These are phyloP conservation scores for Conops quadrifasciatus DNA, from an alignment of 2,888 invertebrate species.

Conservation along the genomic window DNA sequence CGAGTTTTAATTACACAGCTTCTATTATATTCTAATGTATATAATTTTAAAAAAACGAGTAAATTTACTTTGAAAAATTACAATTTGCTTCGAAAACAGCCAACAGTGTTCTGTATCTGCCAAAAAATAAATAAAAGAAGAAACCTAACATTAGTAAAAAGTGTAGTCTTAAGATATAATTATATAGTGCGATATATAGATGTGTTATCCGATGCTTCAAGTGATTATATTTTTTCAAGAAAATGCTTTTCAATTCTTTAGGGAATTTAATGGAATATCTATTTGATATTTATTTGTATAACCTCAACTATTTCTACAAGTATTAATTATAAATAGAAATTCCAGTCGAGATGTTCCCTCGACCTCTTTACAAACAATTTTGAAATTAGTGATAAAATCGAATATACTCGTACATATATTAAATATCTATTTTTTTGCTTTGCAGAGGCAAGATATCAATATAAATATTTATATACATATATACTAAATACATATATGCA, in stretches of 20 bases:
- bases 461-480: not conserved
- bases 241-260: slow-evolving; percentile 19
- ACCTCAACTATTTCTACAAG: slow-evolving; percentile 1
- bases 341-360: not conserved
- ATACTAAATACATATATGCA: no score
- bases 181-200: not conserved
- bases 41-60: not conserved
- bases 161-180: not conserved
- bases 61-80: not conserved
- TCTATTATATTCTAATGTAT: not conserved
- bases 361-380: slow-evolving; percentile 3
- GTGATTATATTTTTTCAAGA: slow-evolving; percentile 19
- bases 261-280: slow-evolving; percentile 22
- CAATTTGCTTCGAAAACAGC: not conserved
- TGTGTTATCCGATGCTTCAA: slow-evolving; percentile 9
- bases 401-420: not conserved
- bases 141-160: not conserved
- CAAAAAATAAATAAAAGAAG: not conserved
- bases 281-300: slow-evolving; percentile 27
- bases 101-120: slow-evolving; percentile 10
- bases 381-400: slow-evolving; percentile 13
- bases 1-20: no score
- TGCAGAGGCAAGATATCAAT: slow-evolving; percentile 2
- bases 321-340: slow-evolving; percentile 19
- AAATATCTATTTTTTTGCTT: not conserved